Base-by-base conservation (phyloP, 2,797 vertebrate species). In the Sebastolobus altivelis region DNA sequence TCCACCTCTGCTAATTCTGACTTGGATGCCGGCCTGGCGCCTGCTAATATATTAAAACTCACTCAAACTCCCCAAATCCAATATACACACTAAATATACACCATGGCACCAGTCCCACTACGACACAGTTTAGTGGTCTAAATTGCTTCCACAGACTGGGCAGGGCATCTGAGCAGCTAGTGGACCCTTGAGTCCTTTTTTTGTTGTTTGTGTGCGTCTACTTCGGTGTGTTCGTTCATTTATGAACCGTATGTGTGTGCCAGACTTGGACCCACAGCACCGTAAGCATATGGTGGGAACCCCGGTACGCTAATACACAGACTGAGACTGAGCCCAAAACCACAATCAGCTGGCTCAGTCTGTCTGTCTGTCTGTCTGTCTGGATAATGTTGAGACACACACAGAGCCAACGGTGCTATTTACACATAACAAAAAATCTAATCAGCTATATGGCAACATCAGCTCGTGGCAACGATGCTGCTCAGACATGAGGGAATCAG, bases 101-200 rank as follows among this genome's bases (percentile, higher is more conserved):
- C 11, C 60, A 31, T 65, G 85, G 83, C 83, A 63, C 56, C 40
- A 40, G 29, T 83, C 75, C 68, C 70, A 75, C 40, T 77, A 65
- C 20, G 22, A 73, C 80, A 81, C 56, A 67, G 43, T 61, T 86
- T 67, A 85, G 85, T 69, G 86, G 79, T 89, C 77, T 80, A 82
- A 87, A 92, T 89, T 81, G 77, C 79, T 93, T 93, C 75, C 61
- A 83, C 91, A 91, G 84, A 87, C 88, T 80, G 75, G 87, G 84
- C 66, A 79, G 71, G 86, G 85, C 79, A 80, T 82, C 72, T 63
- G 73, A 81, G 73, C 62, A 46, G 37, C 55, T 67, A 65, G 62
- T 61, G 75, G 65, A 83, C 67, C 60, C 79, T 6, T 10, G 67
- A 74, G 79, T 82, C 29, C 9, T 77, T 40, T 62, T 35, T 22